Evolutionary conservation across 2,888 invertebrate species (phyloP).

Genomic region (Ophion slaviceki): DNA sequence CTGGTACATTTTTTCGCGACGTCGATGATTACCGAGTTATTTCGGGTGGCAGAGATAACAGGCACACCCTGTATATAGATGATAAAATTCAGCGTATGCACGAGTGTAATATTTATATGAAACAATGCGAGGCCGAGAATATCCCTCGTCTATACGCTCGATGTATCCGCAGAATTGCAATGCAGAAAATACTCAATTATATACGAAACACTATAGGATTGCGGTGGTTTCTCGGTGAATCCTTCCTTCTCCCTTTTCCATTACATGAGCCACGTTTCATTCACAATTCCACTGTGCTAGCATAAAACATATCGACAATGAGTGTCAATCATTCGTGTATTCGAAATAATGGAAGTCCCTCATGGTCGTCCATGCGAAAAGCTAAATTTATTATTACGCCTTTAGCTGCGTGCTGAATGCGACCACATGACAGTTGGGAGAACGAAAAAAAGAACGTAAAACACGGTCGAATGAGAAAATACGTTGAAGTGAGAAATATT

Average conservation of each 20-base stretch:
- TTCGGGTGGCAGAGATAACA: no score
- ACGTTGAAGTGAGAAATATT: no score
- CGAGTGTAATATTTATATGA: conserved; percentile 36
- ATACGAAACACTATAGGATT: conserved; percentile 21
- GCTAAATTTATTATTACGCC: conserved; percentile 13
- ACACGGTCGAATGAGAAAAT: no score
- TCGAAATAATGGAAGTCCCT: conserved; percentile 35
- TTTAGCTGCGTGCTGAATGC: conserved; percentile 8
- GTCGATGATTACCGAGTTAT: no score
- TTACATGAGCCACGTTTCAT: background rate
- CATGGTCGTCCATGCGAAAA: conserved; percentile 30
- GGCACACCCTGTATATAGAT: background rate
- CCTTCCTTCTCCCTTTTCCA: background rate
- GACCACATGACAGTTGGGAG: background rate
- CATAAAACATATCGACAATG: conserved; percentile 47
- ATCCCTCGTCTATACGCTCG: conserved; percentile 6
- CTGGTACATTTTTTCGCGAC: no score
- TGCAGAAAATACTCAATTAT: conserved; percentile 26
- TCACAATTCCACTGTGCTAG: conserved; percentile 1
- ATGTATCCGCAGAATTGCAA: conserved; percentile 38
- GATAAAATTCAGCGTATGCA: conserved; percentile 3
- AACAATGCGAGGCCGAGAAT: conserved; percentile 32
- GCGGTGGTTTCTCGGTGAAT: conserved; percentile 38
- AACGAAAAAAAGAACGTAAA: no score
- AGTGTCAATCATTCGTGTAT: conserved; percentile 56